phyloP scores from a whole-genome alignment of 2,113 vertebrate species.

The Cavia porcellus region DNA sequence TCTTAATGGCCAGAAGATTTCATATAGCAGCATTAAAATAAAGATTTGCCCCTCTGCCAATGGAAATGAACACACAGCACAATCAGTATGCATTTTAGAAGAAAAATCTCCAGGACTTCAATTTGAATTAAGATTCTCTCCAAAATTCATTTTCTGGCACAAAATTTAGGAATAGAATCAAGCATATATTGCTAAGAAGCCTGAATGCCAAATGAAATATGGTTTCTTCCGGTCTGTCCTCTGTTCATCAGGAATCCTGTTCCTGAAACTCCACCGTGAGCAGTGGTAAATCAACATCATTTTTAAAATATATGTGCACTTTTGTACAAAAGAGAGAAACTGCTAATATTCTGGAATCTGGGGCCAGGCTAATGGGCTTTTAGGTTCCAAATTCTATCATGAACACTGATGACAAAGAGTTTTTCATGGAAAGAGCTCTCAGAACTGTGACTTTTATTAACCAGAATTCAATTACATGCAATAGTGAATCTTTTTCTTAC shows the following conservation, averaged over 20 bases:
- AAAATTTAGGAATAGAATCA: neutral
- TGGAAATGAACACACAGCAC: neutral
- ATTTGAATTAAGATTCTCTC: slow-evolving; percentile 26
- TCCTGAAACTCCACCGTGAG: neutral
- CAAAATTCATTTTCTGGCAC: neutral
- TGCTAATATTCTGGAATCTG: slow-evolving; percentile 44
- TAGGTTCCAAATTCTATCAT: slow-evolving; percentile 35
- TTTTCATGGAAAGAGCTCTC: slow-evolving; percentile 13
- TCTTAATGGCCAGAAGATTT: neutral
- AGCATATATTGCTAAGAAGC: neutral
- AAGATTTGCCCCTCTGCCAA: neutral
- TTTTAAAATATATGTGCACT: neutral
- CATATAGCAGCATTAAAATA: neutral
- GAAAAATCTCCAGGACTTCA: neutral
- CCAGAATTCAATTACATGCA: slow-evolving; percentile 8
- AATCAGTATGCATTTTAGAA: neutral
- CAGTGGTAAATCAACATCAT: neutral
- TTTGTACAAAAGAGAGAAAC: neutral
- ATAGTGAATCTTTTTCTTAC: neutral
- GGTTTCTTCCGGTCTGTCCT: neutral
- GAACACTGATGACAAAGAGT: neutral
- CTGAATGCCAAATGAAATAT: neutral
- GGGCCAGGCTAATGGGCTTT: neutral
- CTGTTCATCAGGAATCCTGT: neutral
- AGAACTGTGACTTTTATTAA: neutral